These are phyloP conservation scores for Manis pentadactyla DNA, from an alignment of 2,797 vertebrate species.

Conservation along the genomic window DNA sequence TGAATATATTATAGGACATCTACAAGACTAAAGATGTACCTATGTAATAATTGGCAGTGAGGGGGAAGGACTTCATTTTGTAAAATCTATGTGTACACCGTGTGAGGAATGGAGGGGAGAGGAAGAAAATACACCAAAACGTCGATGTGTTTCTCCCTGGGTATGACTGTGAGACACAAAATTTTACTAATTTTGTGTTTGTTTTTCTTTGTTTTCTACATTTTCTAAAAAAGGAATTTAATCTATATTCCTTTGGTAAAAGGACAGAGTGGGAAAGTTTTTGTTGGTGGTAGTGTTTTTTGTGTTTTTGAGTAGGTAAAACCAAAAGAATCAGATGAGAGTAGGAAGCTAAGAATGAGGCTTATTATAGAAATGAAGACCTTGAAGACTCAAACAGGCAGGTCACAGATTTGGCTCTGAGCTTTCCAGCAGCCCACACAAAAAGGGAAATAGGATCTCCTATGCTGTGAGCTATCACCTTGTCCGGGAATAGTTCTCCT, in stretches of 20 bases:
- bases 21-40: background rate
- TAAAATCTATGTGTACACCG: background rate
- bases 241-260: constrained; percentile 22
- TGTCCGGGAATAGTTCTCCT: background rate
- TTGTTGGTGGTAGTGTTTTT: background rate
- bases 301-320: background rate
- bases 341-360: background rate
- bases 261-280: background rate
- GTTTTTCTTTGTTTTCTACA: background rate
- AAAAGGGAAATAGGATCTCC: background rate
- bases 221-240: constrained; percentile 17
- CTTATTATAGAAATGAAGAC: background rate
- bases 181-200: constrained; percentile 17
- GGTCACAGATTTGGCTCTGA: background rate
- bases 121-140: background rate
- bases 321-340: constrained; percentile 8
- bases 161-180: background rate
- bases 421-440: background rate
- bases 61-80: background rate
- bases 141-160: background rate
- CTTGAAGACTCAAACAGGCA: background rate
- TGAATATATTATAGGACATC: background rate
- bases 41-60: background rate
- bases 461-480: background rate
- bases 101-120: too few relatives aligned